phyloP scores from a whole-genome alignment of 2,888 invertebrate species.

The Acutogordius australiensis region DNA sequence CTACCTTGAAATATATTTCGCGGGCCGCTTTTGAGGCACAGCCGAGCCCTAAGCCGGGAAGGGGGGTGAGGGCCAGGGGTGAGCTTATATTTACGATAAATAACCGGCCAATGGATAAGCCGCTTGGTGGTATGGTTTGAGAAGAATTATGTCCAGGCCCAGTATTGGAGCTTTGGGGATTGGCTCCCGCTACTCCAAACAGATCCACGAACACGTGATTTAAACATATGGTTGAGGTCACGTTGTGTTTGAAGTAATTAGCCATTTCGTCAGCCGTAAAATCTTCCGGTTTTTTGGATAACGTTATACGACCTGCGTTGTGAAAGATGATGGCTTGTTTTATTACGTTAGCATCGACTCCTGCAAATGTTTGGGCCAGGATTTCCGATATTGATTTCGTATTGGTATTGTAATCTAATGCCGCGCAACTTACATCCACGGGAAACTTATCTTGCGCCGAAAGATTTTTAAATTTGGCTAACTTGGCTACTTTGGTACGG shows the following conservation, averaged over 20 bases:
- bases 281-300: conserved; percentile 2
- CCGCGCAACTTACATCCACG: not conserved
- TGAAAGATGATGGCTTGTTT: not conserved
- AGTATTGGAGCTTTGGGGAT: not conserved
- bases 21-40: not conserved
- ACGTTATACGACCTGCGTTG: not conserved
- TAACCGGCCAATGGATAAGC: not conserved
- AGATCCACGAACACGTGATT: not conserved
- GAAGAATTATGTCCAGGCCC: not conserved
- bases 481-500: not conserved
- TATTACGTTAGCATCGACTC: not conserved
- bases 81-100: not conserved
- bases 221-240: not conserved
- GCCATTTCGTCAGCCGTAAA: not conserved
- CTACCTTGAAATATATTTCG: not conserved
- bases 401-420: not conserved
- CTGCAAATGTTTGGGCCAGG: not conserved
- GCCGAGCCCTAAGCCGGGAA: not conserved
- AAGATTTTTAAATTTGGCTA: not conserved
- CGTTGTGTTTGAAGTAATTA: not conserved
- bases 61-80: not conserved
- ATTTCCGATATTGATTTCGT: not conserved
- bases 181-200: not conserved
- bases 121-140: not conserved
- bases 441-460: not conserved